phyloP scores from a whole-genome alignment of 2,797 vertebrate genomes.

The Argentina silus region DNA sequence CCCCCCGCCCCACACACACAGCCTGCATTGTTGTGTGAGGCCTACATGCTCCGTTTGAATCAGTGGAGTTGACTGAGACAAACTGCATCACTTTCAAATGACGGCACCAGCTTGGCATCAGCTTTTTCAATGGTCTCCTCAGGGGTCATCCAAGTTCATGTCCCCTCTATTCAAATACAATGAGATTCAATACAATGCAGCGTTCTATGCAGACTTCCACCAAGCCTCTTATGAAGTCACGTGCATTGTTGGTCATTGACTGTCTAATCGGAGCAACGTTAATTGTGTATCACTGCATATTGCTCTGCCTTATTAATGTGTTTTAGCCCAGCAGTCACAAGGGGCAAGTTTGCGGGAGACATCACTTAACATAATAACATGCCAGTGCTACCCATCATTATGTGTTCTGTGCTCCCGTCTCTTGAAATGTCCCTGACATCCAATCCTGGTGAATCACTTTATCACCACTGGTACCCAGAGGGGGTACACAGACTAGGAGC shows the following conservation, averaged over 20 bases:
- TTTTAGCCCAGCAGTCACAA: neutral
- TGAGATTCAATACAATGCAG: too few species aligned
- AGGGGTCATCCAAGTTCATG: neutral
- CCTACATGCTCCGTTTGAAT: neutral
- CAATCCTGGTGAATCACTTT: constrained; percentile 56
- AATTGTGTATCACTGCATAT: too few species aligned
- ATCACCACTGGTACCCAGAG: constrained; percentile 38
- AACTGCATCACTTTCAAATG: neutral
- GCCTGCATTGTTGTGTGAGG: neutral
- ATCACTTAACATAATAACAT: constrained; percentile 38
- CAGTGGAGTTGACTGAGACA: neutral
- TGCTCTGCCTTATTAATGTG: too few species aligned
- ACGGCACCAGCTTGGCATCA: neutral
- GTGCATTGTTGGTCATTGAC: too few species aligned
- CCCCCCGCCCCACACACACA: constrained; percentile 4
- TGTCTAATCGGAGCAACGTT: too few species aligned
- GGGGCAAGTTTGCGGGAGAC: neutral
- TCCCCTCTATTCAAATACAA: too few species aligned
- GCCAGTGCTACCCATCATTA: constrained; percentile 46
- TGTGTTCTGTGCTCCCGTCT: constrained; percentile 39
- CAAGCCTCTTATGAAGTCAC: too few species aligned
- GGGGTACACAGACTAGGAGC: constrained; percentile 45
- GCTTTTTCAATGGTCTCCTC: neutral
- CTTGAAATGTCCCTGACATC: constrained; percentile 51
- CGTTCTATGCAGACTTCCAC: too few species aligned